Evolutionary conservation across 37 sponge, comb jelly and placozoan species (phyloP).

Genomic region (Petrosia ficiformis): DNA sequence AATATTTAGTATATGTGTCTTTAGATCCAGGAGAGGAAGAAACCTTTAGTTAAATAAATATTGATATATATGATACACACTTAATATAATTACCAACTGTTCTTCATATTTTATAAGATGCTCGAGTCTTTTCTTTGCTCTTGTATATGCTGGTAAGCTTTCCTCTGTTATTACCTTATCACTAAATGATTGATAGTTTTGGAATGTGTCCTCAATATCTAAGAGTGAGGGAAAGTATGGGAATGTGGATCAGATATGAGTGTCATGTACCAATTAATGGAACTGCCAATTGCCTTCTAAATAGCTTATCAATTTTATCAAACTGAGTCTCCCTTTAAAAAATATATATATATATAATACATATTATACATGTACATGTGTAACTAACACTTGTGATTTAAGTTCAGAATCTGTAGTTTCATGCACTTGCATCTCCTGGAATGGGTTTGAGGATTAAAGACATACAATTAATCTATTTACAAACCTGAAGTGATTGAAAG

Average conservation of each 20-base stretch:
- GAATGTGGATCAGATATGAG: background rate
- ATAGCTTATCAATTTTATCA: slow-evolving; percentile 58
- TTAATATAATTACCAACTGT: slow-evolving; percentile 21
- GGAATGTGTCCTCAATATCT: slow-evolving; percentile 44
- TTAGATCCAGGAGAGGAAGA: slow-evolving; percentile 18
- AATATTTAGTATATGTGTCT: slow-evolving; percentile 24
- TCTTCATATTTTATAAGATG: slow-evolving; percentile 48
- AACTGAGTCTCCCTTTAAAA: slow-evolving; percentile 44
- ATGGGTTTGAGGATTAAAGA: slow-evolving; percentile 1
- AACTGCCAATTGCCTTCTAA: slow-evolving; percentile 54
- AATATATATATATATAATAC: background rate
- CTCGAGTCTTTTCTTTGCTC: slow-evolving; percentile 56
- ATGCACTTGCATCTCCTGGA: slow-evolving; percentile 28
- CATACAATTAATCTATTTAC: background rate
- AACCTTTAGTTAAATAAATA: background rate
- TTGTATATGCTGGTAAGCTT: slow-evolving; percentile 18
- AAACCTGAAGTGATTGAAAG: slow-evolving; percentile 44
- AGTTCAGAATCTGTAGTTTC: slow-evolving; percentile 18
- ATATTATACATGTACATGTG: no score
- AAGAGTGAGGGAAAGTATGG: background rate
- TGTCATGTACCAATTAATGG: slow-evolving; percentile 78
- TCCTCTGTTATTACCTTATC: slow-evolving; percentile 11
- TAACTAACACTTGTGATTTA: slow-evolving; percentile 29
- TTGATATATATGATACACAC: background rate
- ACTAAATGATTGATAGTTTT: slow-evolving; percentile 23